phyloP scores from a whole-genome alignment of 1,140 invertebrate genomes.

The Apis florea region DNA sequence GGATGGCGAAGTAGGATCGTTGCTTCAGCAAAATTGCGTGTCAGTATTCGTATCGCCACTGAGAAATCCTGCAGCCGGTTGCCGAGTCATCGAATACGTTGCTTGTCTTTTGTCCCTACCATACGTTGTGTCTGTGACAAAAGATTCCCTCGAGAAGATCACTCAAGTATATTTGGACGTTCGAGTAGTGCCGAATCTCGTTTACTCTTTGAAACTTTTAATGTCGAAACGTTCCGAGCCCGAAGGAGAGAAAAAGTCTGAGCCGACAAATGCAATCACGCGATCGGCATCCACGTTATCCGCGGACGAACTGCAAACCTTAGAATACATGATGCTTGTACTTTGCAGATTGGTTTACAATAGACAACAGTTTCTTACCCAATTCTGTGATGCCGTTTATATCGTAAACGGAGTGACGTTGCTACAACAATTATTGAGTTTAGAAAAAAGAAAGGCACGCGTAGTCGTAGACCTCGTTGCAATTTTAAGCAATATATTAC shows the following conservation, averaged over 20 bases:
- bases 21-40: conserved; percentile 87
- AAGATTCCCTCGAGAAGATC: conserved; percentile 82
- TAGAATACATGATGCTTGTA: conserved; percentile 85
- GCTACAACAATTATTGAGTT: conserved; percentile 77
- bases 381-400: conserved; percentile 89
- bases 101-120: conserved; percentile 86
- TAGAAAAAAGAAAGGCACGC: conserved; percentile 83
- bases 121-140: conserved; percentile 82
- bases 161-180: conserved; percentile 87
- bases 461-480: conserved; percentile 86
- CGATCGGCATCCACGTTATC: conserved; percentile 79
- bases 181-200: conserved; percentile 88
- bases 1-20: conserved; percentile 86
- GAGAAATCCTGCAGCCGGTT: conserved; percentile 83
- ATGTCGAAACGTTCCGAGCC: conserved; percentile 68
- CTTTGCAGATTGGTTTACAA: conserved; percentile 87
- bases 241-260: conserved; percentile 47
- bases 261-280: conserved; percentile 74
- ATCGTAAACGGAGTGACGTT: conserved; percentile 81
- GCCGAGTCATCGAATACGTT: conserved; percentile 85
- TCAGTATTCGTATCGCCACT: conserved; percentile 87
- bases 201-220: conserved; percentile 86
- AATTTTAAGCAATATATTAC: conserved; percentile 87
- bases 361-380: conserved; percentile 86
- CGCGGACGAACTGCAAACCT: conserved; percentile 83